These are phyloP conservation scores for Amazona finschi DNA, from an alignment of 2,797 vertebrate genomes.

Conservation along the genomic window DNA sequence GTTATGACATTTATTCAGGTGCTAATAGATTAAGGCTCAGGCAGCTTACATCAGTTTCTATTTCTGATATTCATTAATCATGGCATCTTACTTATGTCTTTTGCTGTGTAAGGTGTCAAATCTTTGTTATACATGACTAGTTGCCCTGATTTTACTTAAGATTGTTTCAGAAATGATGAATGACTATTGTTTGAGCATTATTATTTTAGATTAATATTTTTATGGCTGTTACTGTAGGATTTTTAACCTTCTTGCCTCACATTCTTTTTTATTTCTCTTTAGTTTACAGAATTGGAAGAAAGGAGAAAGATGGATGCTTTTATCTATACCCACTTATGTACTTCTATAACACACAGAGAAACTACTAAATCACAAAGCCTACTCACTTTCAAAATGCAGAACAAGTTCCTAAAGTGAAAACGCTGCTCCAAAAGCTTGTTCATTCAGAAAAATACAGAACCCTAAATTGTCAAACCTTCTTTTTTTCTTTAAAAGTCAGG, in stretches of 20 bases:
- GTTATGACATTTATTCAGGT: neutral
- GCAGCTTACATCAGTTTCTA: neutral
- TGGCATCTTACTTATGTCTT: neutral
- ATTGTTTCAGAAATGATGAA: neutral
- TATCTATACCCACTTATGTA: neutral
- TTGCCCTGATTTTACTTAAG: neutral
- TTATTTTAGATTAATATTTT: neutral
- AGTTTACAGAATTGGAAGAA: neutral
- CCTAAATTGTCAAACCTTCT: neutral
- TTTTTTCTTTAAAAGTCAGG: neutral
- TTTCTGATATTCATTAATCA: neutral
- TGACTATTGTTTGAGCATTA: neutral
- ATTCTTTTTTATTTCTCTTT: neutral
- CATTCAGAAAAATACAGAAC: neutral
- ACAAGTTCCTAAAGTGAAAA: neutral
- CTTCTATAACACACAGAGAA: fast-evolving
- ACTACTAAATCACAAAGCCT: neutral
- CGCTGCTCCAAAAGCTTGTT: neutral
- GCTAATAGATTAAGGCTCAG: neutral
- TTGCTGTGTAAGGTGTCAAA: neutral
- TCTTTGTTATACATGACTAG: neutral
- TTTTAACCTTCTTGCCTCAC: neutral
- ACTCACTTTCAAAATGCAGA: neutral
- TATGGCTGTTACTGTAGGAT: neutral
- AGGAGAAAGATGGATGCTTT: neutral